Base-by-base conservation (phyloP, 1,140 invertebrate species). In the Elysia chlorotica region DNA sequence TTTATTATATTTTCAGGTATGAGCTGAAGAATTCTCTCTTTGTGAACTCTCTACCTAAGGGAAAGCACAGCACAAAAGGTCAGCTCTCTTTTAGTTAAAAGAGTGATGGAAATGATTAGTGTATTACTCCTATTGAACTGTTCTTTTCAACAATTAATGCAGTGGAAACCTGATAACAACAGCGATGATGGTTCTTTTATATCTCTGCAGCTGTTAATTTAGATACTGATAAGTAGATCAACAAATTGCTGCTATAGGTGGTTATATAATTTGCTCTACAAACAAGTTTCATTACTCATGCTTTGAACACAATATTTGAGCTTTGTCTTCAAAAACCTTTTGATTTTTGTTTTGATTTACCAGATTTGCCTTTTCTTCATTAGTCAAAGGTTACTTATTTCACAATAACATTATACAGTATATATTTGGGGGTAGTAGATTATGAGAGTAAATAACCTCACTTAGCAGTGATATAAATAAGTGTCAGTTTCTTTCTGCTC, bases 1-100 rank as follows among this genome's bases (percentile, higher is more conserved):
- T 37, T 56, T 31, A 33, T 31, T 48, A 28, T 61, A 56, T 65
- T 77, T 73, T 25, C 73, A 87, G 86, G 86, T 78, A 87, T 83
- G 83, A 87, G 65, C 73, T 82, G 69, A 81, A 70, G 0, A 28
- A 71, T 36, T 74, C 85, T 53, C 80, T 82, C 21, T 86, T 79
- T 75, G 75, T 86, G 10, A 79, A 75, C 10, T 81, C 78, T 66
- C 71, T 88, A 61, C 86, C 86, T 1, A 86, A 86, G 74, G 86
- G 87, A 37, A 87, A 87, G 74, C 86, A 87, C 75, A 87, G 85
- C 68, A 82, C 80, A 41, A 86, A 87, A 83, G 86, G 86, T 86
- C 73, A 72, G 57, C 4, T 36, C 19, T 57, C 54, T 48, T 38
- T 21, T 10, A 19, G 36, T n/a, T 10, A n/a, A n/a, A n/a, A n/a